Conservation (phyloP, 2,888 invertebrate species). For the Sclerodermus sp. region DNA sequence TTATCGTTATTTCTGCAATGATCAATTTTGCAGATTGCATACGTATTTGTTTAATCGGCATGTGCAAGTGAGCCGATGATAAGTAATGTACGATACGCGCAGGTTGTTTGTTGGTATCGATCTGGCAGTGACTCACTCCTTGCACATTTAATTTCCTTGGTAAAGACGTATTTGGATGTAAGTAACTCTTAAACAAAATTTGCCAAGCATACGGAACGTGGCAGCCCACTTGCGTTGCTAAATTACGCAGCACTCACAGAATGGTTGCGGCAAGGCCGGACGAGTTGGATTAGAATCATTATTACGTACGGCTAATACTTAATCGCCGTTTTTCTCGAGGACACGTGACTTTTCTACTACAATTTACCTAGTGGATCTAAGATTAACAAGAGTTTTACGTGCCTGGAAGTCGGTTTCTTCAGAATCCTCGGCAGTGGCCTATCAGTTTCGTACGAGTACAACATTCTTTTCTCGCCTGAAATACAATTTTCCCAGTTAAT, state of each 20-base stretch:
- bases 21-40: too few relatives aligned
- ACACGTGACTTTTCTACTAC: background rate
- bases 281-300: conserved; percentile 49
- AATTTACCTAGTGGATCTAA: background rate
- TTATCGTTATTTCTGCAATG: too few relatives aligned
- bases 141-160: background rate
- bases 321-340: conserved; percentile 23
- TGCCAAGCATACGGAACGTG: conserved; percentile 26
- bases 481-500: too few relatives aligned
- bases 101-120: too few relatives aligned
- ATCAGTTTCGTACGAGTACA: too few relatives aligned
- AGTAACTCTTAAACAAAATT: conserved; percentile 21
- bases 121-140: too few relatives aligned
- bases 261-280: conserved; percentile 48
- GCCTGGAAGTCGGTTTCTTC: too few relatives aligned
- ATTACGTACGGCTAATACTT: conserved; percentile 26
- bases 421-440: background rate
- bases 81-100: too few relatives aligned
- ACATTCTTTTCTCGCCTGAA: too few relatives aligned
- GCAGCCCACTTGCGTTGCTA: conserved; percentile 39
- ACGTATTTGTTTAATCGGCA: too few relatives aligned
- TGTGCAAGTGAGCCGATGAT: too few relatives aligned
- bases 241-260: conserved; percentile 46
- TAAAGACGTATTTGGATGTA: background rate
- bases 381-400: background rate